A percentile compares a stretch with the other conserved stretches of the same genome.
phyloP scores from a whole-genome alignment of 2,797 vertebrate species.

The Aythya fuligula region DNA sequence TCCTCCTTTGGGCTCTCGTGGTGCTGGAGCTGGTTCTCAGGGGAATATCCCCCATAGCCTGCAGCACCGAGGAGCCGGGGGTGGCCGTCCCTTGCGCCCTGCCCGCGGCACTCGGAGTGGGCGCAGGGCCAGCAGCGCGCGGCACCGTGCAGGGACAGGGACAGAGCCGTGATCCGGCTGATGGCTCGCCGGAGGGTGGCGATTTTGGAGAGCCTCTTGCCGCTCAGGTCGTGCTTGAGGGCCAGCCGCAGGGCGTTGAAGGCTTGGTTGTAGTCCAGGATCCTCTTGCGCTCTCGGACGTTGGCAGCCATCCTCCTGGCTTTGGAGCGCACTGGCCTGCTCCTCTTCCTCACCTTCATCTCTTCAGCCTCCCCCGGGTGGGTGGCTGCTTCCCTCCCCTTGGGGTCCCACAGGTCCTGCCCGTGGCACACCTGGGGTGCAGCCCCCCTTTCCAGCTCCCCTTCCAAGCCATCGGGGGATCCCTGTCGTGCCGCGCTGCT shows the following conservation, averaged over 20 bases:
- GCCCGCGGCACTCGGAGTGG: slow-evolving; percentile 73
- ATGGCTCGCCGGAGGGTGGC: slow-evolving; percentile 93
- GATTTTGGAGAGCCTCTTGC: slow-evolving; percentile 96
- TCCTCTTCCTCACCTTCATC: slow-evolving; percentile 80
- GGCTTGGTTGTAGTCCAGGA: slow-evolving; percentile 97
- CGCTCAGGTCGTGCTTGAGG: slow-evolving; percentile 90
- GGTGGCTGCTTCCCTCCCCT: slow-evolving; percentile 33
- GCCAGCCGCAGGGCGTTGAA: slow-evolving; percentile 92
- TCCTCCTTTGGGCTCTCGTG: background rate
- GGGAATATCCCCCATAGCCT: background rate
- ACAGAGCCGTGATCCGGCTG: slow-evolving; percentile 87
- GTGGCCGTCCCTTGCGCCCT: background rate
- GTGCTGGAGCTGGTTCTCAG: slow-evolving; percentile 45
- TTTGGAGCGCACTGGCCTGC: slow-evolving; percentile 86
- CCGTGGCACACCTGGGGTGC: background rate
- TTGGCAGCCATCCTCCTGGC: slow-evolving; percentile 93
- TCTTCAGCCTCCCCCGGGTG: slow-evolving; percentile 74
- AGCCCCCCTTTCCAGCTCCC: slow-evolving; percentile 73
- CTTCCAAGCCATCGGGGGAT: slow-evolving; percentile 79
- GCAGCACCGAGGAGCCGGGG: background rate
- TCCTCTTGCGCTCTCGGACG: slow-evolving; percentile 92
- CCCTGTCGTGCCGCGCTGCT: slow-evolving; percentile 77
- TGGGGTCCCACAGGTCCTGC: slow-evolving; percentile 64
- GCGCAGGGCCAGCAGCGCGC: slow-evolving; percentile 62
- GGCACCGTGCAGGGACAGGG: slow-evolving; percentile 84